These are phyloP conservation scores for Chrysochloris asiatica DNA, from an alignment of 2,113 vertebrate genomes.

Conservation along the genomic window DNA sequence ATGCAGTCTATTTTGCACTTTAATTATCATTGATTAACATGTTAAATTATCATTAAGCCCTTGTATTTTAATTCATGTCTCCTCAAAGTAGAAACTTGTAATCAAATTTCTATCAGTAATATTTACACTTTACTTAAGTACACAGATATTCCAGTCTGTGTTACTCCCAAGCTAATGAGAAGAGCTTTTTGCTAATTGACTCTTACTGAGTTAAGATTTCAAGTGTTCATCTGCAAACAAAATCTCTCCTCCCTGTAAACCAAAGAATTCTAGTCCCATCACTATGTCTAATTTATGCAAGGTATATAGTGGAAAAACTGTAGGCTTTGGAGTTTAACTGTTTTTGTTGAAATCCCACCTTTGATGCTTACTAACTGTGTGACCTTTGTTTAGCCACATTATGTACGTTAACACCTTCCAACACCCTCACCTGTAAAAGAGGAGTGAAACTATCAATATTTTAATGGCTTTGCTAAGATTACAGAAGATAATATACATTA, in stretches of 20 bases:
- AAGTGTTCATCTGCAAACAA: neutral
- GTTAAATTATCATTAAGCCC: neutral
- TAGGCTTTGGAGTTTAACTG: neutral
- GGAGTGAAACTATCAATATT: neutral
- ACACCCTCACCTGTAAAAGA: neutral
- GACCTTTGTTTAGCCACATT: neutral
- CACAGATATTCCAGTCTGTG: neutral
- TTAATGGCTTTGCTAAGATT: conserved; percentile 12
- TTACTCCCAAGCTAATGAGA: neutral
- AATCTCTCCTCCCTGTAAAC: neutral
- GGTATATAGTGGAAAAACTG: neutral
- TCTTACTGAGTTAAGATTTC: conserved; percentile 12
- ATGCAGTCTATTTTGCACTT: neutral
- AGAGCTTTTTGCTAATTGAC: neutral
- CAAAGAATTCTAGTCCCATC: neutral
- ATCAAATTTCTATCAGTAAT: conserved; percentile 1
- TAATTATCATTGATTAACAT: neutral
- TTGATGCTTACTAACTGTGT: neutral
- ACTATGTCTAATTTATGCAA: neutral
- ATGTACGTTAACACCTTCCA: neutral
- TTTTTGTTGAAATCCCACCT: neutral
- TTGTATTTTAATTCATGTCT: conserved; percentile 7
- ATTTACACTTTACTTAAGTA: neutral
- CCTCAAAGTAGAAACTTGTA: neutral
- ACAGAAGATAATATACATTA: neutral